Base-by-base conservation (phyloP, 2,797 vertebrate species). In the Psittacula derbiana region DNA sequence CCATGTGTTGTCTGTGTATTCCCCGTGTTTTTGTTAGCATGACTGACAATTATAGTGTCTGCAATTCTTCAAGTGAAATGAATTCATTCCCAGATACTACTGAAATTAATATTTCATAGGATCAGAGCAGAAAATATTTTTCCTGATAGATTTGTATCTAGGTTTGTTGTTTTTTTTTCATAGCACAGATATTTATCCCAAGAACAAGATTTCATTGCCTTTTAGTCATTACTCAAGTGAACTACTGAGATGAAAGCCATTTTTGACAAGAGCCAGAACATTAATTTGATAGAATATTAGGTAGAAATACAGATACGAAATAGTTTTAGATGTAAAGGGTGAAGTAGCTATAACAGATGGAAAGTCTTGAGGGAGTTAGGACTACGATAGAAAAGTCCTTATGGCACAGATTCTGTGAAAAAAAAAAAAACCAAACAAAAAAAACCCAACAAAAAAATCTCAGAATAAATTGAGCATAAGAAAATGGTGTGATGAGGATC, bases 301-400 rank as follows among this genome's bases (percentile, higher is more conserved):
- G n/a, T 83, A 79, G 46, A 81, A 43, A 65, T 58, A 75, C 1
- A 3, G 27, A 30, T 72, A 90, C 46, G 38, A 90, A 92, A 81
- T 83, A 79, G 38, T 93, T 93, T 72, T 55, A 69, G 53, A 88
- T 79, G 28, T 65, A 93, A 58, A 96, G 40, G 61, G n/a, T 65
- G 84, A 87, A 91, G 40, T 38, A 53, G 25, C 70, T 64, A 61
- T 88, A 93, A 66, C 89, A 95, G 89, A 94, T 96, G 75, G 89
- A 69, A 95, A 93, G 14, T 74, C 84, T 95, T 80, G 67, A 89
- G 72, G 76, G 89, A 96, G 36, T 79, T 91, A 92, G 72, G 70
- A 71, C 69, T 74, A 62, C 33, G 75, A 80, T 53, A 72, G 69
- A 86, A 79, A 89, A 90, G 53, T 88, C 91, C 92, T 95, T 96